Percentiles rank a stretch among this genome's conserved stretches.
phyloP scores from a whole-genome alignment of 2,888 invertebrate genomes.

The Hedya salicella region DNA sequence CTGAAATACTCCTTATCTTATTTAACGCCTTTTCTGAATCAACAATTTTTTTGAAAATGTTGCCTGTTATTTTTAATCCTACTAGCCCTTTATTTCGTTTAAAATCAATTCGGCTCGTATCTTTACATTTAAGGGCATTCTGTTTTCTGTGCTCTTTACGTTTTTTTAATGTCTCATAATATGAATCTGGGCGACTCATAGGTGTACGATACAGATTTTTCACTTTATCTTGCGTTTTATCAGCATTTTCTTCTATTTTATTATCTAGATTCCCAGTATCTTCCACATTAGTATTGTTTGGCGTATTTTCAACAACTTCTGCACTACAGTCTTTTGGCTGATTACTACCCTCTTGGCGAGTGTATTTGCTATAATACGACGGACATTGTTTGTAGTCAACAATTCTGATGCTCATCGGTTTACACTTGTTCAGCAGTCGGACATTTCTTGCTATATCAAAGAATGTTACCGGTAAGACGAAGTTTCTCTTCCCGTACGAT shows the following conservation, averaged over 20 bases:
- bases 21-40: neutral
- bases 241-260: neutral
- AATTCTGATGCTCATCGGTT: slow-evolving; percentile 45
- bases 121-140: slow-evolving; percentile 20
- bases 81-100: slow-evolving; percentile 35
- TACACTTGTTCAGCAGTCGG: slow-evolving; percentile 45
- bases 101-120: slow-evolving; percentile 32
- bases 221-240: neutral
- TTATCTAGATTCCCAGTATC: neutral
- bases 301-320: neutral
- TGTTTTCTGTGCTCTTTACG: slow-evolving; percentile 7
- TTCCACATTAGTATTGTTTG: neutral
- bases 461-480: slow-evolving; percentile 45
- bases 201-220: neutral
- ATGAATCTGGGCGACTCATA: neutral
- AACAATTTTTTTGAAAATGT: slow-evolving; percentile 6
- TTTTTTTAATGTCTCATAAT: slow-evolving; percentile 7
- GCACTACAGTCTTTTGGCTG: neutral
- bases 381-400: slow-evolving; percentile 47
- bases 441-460: slow-evolving; percentile 46
- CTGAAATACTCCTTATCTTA: neutral
- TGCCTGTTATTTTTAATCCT: slow-evolving; percentile 30
- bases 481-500: slow-evolving; percentile 37
- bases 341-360: neutral
- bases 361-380: slow-evolving; percentile 38